These are phyloP conservation scores for Chloroceryle aenea DNA, from an alignment of 2,113 vertebrate species.

Conservation along the genomic window DNA sequence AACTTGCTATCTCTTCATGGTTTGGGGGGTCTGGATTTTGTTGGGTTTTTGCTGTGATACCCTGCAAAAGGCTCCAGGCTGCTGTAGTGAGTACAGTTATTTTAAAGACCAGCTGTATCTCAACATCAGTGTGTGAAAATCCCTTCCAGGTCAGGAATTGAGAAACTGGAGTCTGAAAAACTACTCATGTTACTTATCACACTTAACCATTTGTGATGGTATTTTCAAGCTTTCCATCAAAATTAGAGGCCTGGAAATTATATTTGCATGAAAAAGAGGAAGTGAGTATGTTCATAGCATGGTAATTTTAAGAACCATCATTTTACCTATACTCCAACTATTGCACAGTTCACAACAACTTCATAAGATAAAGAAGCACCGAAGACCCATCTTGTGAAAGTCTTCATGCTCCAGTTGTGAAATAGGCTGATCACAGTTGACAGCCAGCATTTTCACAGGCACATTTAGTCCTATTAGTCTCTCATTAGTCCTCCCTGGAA, in stretches of 20 bases:
- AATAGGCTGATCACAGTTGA: background rate
- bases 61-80: background rate
- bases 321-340: background rate
- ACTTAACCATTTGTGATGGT: background rate
- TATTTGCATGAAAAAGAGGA: background rate
- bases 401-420: conserved; percentile 1
- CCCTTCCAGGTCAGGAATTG: background rate
- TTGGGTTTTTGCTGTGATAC: background rate
- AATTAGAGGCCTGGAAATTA: background rate
- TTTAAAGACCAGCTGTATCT: background rate
- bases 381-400: background rate
- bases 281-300: background rate
- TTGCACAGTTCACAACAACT: background rate
- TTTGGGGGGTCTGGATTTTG: background rate
- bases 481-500: background rate
- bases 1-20: background rate
- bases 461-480: background rate
- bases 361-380: background rate
- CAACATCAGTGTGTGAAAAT: background rate
- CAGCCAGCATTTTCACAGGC: background rate
- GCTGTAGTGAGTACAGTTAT: background rate
- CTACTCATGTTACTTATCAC: background rate
- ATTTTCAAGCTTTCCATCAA: background rate
- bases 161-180: background rate
- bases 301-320: background rate